These are phyloP conservation scores for Harmothoe impar DNA, from an alignment of 2,888 invertebrate genomes.

Conservation along the genomic window DNA sequence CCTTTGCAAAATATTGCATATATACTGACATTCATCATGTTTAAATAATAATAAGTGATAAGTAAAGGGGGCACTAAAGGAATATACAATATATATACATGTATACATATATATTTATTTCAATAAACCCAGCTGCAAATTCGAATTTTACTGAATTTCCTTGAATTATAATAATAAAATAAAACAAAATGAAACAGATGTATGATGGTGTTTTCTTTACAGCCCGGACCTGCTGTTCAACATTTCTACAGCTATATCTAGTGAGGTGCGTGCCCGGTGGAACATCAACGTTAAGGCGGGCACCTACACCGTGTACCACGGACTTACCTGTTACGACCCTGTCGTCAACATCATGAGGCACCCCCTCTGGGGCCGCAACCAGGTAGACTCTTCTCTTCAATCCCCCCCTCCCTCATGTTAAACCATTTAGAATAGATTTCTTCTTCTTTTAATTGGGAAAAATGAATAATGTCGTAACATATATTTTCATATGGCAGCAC, in stretches of 20 bases:
- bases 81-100: too few species aligned
- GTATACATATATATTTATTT: too few species aligned
- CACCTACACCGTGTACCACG: conserved; percentile 72
- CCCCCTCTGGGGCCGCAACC: conserved; percentile 82
- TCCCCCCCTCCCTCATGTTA: not conserved
- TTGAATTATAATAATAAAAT: too few species aligned
- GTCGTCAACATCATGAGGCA: conserved; percentile 82
- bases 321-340: conserved; percentile 81
- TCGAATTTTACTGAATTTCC: too few species aligned
- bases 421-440: not conserved
- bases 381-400: conserved; percentile 74
- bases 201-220: conserved; percentile 55
- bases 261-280: conserved; percentile 73
- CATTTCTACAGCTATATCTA: conserved; percentile 71
- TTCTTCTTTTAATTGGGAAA: not conserved
- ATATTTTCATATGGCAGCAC: too few species aligned
- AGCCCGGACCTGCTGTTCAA: conserved; percentile 70
- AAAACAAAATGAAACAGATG: too few species aligned
- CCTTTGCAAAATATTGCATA: too few species aligned
- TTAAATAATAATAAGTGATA: too few species aligned
- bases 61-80: too few species aligned
- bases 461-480: too few species aligned
- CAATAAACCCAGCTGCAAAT: too few species aligned
- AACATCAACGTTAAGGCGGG: conserved; percentile 68
- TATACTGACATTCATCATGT: too few species aligned